Base-by-base conservation (phyloP, 2,113 vertebrate species). In the Amphiprion ocellaris region DNA sequence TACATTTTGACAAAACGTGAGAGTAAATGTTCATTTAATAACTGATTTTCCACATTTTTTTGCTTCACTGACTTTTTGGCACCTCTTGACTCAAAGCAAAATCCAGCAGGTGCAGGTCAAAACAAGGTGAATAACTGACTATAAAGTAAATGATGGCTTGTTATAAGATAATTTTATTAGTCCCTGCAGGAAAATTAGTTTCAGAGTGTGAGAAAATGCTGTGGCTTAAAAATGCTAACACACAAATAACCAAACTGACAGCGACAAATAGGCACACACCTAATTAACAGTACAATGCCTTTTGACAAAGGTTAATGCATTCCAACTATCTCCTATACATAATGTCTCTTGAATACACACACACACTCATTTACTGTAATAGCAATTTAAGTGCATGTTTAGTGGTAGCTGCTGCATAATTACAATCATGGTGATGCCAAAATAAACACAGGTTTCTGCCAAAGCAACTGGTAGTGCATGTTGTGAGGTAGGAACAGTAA, bases 281-380 rank as follows among this genome's bases (percentile, higher is more conserved):
- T 65, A 60, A 69, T 69, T 81, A 56, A 39, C 67, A 66, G 21
- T 15, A 56, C 19, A 33, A 6, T 49, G n/a, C 54, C 39, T 74
- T 56, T 67, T 53, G 26, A 49, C 56, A 39, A 58, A 72, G 49
- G 37, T 87, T 80, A 87, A 76, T 72, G 58, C 62, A 15, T 71
- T 53, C 47, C 19, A 28, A 33, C 70, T 26, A 44, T 37, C 69
- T 47, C 16, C 6, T 56, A 4, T 60, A 14, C 39, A 30, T 11
- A 52, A 54, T 53, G 58, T 64, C 10, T 52, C 10, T 46, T 24
- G 2, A 4, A 16, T 11, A 17, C n/a, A 23, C 21, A 53, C 24
- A 30, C 15, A 56, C 15, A 55, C 61, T 17, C 30, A 44, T 12
- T 67, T 11, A 28, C 47, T 70, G 14, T 67, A 44, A 49, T n/a